Evolutionary conservation across 2,113 vertebrate genomes (phyloP), one percentile per base, ranked within the genome.

Genomic region (Microtus ochrogaster): DNA sequence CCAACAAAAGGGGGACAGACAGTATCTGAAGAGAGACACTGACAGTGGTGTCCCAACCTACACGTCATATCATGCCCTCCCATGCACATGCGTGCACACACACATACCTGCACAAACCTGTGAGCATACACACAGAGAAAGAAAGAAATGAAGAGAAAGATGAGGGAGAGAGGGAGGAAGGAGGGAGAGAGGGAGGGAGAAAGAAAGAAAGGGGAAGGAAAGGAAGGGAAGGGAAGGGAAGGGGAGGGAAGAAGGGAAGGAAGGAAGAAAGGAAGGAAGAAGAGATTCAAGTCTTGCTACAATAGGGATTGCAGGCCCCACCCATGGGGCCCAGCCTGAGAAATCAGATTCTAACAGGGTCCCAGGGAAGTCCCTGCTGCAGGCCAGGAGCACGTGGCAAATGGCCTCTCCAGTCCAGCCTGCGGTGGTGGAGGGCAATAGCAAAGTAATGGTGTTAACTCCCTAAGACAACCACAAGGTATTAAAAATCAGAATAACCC

Each of bases 341-440:
- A 65, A 44, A 30, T 30, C 7, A 10, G n/a, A 61, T 47, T 66
- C 61, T 66, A 66, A 7, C 28, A 3, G 0, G 8, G 10, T 17
- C 16, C 26, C 58, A 65, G 58, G 58, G n/a, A 24, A 41, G 81
- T 4, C 39, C 58, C 81, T 65, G 58, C 9, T 19, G 58, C n/a
- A 84, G 58, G 26, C 81, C 55, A 10, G 58, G 14, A 65, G 58
- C 81, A 41, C 4, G 0, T 28, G 6, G n/a, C 24, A 39, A 4
- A 39, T 2, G 79, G 55, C n/a, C 81, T 41, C 82, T 19, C 16
- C 10, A 16, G 26, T 14, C 39, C 58, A 65, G 4, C 58, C n/a
- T 41, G 7, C 1, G 0, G 14, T 5, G 26, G n/a, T 10, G n/a
- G 55, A 61, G 30, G 52, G 2, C 79, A 39, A 26, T 9, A 16